Base-by-base conservation (phyloP, 2,888 invertebrate genomes). In the Pelosia muscerda region DNA sequence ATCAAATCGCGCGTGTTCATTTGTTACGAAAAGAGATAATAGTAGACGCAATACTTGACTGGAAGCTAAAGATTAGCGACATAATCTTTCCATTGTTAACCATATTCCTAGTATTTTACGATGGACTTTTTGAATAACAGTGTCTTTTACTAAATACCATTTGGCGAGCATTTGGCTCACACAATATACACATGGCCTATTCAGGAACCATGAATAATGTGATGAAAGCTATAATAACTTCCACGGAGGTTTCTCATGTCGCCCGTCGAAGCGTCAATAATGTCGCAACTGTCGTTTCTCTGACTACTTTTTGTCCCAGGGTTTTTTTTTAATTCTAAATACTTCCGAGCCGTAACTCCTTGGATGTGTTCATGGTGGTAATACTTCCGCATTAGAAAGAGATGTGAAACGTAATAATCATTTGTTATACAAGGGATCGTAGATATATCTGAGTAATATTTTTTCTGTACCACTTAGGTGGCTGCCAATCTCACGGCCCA, bases 251-350 rank as follows among this genome's bases (percentile, higher is more conserved):
- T 55, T 63, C 55, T 56, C 15, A 38, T 55, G 25, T 55, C 0
- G n/a, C 1, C 34, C 55, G n/a, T 26, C 55, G 23, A 55, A 25
- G 55, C 63, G 63, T 49, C 38, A 55, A 54, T 63, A 56, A 55
- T 63, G 55, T 55, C 38, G 34, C 63, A 63, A 63, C 38, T 63
- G 55, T 63, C 61, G 10, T 15, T 9, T 57, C 31, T 42, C 59
- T 25, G 49, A 49, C 25, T 42, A 49, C 25, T 61, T 61, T 61
- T 61, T 61, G 49, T 28, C 26, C n/a, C n/a, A 49, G 49, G 26
- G 26, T 49, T 61, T 19, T 26, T 6, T 61, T 25, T 49, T 5
- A 1, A n/a, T 23, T 42, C 28, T 25, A 57, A 61, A 49, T 61
- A 61, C 49, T 61, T 61, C 49, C 49, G 61, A 61, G 22, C n/a